Base-by-base conservation (phyloP, 2,113 vertebrate species). In the Psephotus haematonotus region DNA sequence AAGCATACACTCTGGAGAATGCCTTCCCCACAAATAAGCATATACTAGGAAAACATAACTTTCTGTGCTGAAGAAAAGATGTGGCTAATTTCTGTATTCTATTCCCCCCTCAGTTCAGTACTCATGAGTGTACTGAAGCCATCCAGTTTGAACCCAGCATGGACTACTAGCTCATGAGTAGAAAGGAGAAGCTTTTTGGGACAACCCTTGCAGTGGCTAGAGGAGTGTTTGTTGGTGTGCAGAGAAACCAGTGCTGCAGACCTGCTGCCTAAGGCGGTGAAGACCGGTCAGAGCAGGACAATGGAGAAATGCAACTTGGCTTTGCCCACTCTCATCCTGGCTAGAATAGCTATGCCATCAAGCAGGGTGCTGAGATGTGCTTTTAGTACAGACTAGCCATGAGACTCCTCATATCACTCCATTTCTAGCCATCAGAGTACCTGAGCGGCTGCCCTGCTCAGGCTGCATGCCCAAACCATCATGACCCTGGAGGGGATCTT, bases 1-100 rank as follows among this genome's bases (percentile, higher is more conserved):
- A 93, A 92, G 64, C 60, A 62, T n/a, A 88, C 33, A 64, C 62
- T 83, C 86, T 39, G 80, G 76, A 94, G 77, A 95, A 84, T 25
- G 20, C 28, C 24, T 91, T 95, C 65, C 52, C 76, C 57, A 92
- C 39, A 68, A 53, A 77, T 44, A 97, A 97, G 82, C 39, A 41
- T 43, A n/a, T 59, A 33, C 20, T 35, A 70, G 57, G 62, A 59
- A 90, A 86, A 47, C 10, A 4, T 20, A 64, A 59, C 60, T 63
- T 46, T 92, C 71, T 93, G 57, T 84, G 65, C 79, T 59, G 52
- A 93, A 92, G 74, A 83, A 97, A 91, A 92, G 86, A 77, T 86
- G 83, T 57, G 90, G 63, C 79, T 93, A 46, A 95, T 93, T 92
- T 87, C 77, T 93, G 55, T 31, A 1, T 80, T 75, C 67, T 77